Percentiles rank a stretch among this genome's conserved stretches.
phyloP scores from a whole-genome alignment of 2,797 vertebrate species.

The Myripristis murdjan region DNA sequence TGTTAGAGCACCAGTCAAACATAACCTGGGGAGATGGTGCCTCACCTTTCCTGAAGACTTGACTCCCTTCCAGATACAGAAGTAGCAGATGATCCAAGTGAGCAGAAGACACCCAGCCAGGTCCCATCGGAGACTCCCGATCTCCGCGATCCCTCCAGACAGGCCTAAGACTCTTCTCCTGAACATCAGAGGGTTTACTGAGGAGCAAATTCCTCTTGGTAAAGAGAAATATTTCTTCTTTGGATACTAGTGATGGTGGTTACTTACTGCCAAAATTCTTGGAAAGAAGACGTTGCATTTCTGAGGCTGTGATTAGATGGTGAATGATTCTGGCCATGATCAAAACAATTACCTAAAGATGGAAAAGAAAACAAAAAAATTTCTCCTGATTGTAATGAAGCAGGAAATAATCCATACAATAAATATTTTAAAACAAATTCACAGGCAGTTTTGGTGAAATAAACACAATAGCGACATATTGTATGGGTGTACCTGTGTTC shows the following conservation, averaged over 20 bases:
- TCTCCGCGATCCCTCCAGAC: conserved; percentile 89
- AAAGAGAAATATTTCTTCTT: too few relatives aligned
- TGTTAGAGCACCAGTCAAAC: too few relatives aligned
- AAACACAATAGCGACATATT: too few relatives aligned
- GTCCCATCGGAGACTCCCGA: conserved; percentile 91
- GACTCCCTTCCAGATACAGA: conserved; percentile 94
- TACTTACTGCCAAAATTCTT: conserved; percentile 86
- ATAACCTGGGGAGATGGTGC: not conserved
- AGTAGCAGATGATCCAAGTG: conserved; percentile 92
- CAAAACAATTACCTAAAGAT: conserved; percentile 85
- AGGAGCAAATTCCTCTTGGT: too few relatives aligned
- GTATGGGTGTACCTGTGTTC: conserved; percentile 77
- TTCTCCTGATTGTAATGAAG: too few relatives aligned
- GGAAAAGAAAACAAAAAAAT: too few relatives aligned
- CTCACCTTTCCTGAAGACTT: conserved; percentile 92
- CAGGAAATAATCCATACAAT: too few relatives aligned
- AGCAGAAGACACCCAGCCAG: conserved; percentile 90
- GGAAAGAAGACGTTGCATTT: conserved; percentile 74
- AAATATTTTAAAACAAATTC: too few relatives aligned
- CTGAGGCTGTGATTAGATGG: conserved; percentile 38
- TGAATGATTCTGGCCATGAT: conserved; percentile 82
- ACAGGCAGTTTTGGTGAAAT: too few relatives aligned
- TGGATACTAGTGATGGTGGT: too few relatives aligned
- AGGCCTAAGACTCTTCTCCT: conserved; percentile 91
- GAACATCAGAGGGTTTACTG: too few relatives aligned